Conservation (phyloP, 37 sponge, comb jelly and placozoan species). For the Agelas oroides region DNA sequence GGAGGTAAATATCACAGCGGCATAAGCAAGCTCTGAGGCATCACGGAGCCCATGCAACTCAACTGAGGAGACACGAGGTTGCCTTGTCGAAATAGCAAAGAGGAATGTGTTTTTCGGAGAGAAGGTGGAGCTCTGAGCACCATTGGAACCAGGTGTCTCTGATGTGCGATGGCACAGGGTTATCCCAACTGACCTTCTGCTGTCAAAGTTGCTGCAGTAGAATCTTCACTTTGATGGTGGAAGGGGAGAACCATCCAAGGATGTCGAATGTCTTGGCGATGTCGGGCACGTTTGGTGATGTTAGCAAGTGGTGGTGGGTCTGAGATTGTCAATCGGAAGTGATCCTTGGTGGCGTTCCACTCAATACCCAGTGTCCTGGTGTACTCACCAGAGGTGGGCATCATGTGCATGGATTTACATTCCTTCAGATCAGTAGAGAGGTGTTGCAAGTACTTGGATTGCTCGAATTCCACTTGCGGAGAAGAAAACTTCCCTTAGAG, state of each 20-base stretch:
- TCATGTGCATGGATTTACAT: slow-evolving; percentile 11
- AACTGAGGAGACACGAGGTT: background rate
- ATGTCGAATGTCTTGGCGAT: slow-evolving; percentile 28
- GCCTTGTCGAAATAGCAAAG: slow-evolving; percentile 24
- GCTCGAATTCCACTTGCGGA: slow-evolving; percentile 46
- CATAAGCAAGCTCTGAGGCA: slow-evolving; percentile 35
- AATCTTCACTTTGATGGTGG: slow-evolving; percentile 40
- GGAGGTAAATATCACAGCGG: slow-evolving; percentile 31
- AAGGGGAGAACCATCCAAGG: slow-evolving; percentile 40
- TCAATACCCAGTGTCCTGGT: slow-evolving; percentile 61
- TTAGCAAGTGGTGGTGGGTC: background rate
- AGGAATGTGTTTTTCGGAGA: slow-evolving; percentile 14
- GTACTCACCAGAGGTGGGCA: slow-evolving; percentile 30
- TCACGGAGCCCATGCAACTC: slow-evolving; percentile 40
- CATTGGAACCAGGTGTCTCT: slow-evolving; percentile 18
- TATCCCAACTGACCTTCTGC: slow-evolving; percentile 32
- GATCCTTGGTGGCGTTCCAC: slow-evolving; percentile 45
- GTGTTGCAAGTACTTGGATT: slow-evolving; percentile 30
- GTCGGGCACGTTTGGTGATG: slow-evolving; percentile 28
- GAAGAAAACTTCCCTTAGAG: slow-evolving; percentile 40
- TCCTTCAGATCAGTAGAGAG: slow-evolving; percentile 20
- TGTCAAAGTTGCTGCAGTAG: slow-evolving; percentile 42
- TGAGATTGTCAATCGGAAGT: slow-evolving; percentile 33
- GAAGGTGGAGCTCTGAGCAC: slow-evolving; percentile 10
- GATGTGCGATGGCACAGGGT: slow-evolving; percentile 26